Evolutionary conservation across 2,888 invertebrate genomes (phyloP), one percentile per base, ranked within the genome.

Genomic region (Dorcus hopei): DNA sequence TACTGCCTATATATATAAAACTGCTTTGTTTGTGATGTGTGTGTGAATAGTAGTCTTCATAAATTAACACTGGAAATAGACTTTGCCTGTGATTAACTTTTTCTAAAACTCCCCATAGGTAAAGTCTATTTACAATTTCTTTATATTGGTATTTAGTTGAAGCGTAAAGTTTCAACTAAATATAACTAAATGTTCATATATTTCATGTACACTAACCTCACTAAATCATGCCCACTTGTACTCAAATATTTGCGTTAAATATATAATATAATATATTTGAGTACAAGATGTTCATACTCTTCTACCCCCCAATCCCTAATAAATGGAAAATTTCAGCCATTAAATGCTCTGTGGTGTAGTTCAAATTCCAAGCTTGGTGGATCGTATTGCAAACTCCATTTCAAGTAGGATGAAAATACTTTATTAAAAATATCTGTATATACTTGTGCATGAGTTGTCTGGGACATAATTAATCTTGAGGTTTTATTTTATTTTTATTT

Each of bases 371-470:
- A 64, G 69, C 69, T 69, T 69, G 67, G 61, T 68, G 67, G 68
- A 69, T 68, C 68, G 66, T 65, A 67, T 67, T 65, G 74, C 72
- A 73, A 70, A 69, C 74, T 68, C 70, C 68, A 71, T 67, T 67
- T 68, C 67, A 63, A 63, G 59, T 67, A 66, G 64, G 62, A 62
- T 61, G 53, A 58, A 54, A 52, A 49, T 41, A 59, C 59, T 58
- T 48, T 60, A 41, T 51, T 40, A 50, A 57, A 54, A 62, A 65
- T 65, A 61, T 65, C 61, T 63, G 63, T 59, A 52, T 59, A 56
- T 69, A 69, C 70, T 71, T 74, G 68, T 72, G 74, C 74, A 75
- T 75, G 74, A 68, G 58, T 43, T 57, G 51, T 60, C 61, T 61
- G 61, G 63, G 64, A 65, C 68, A 68, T 66, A 65, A 57, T 68